Evolutionary conservation across 2,113 vertebrate genomes (phyloP).

Genomic region (Burhinus oedicnemus): DNA sequence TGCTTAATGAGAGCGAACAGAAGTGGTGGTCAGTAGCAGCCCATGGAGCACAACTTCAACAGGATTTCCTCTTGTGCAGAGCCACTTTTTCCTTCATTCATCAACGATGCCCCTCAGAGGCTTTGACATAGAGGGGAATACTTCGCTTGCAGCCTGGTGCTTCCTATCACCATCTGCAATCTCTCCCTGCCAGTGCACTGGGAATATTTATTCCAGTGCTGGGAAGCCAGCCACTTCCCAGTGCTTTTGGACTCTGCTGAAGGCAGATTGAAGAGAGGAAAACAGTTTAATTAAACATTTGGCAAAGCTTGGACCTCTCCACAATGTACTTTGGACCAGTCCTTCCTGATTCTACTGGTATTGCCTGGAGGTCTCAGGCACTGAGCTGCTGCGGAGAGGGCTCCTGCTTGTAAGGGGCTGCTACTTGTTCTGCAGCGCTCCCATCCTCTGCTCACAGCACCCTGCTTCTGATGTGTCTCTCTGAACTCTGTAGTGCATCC

Average conservation of each 20-base stretch:
- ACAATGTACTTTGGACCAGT: not conserved
- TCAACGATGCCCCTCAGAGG: not conserved
- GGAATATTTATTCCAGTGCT: not conserved
- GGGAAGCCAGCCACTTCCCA: not conserved
- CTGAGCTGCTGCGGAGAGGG: fast-evolving
- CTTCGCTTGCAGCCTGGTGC: not conserved
- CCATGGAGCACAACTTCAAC: not conserved
- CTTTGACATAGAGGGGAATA: not conserved
- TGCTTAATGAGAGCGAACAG: not conserved
- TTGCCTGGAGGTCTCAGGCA: not conserved
- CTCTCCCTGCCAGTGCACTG: not conserved
- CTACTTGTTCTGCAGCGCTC: not conserved
- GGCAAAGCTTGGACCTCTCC: not conserved
- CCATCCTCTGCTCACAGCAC: not conserved
- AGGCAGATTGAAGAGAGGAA: not conserved
- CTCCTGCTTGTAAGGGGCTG: not conserved
- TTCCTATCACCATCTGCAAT: not conserved
- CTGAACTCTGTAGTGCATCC: not conserved
- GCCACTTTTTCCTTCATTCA: not conserved
- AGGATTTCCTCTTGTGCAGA: not conserved
- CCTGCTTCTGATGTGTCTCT: not conserved
- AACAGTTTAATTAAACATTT: not conserved
- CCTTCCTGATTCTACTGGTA: not conserved
- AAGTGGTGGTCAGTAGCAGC: not conserved
- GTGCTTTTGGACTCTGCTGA: not conserved